phyloP scores from a whole-genome alignment of 2,113 vertebrate species.

The Ceyx melanurus region DNA sequence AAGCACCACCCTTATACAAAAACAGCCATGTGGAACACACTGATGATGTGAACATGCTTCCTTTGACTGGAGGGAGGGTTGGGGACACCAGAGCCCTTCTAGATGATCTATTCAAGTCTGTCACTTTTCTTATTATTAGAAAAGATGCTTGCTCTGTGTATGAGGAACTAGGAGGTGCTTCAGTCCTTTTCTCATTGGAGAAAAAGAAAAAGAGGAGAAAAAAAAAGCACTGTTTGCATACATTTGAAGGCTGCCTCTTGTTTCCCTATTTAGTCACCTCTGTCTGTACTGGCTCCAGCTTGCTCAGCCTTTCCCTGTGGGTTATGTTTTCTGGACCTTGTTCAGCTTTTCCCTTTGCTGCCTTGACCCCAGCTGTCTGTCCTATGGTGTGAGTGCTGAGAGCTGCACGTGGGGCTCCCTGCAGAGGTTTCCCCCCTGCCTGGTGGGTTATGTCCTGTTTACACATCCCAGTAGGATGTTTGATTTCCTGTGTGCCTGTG shows the following conservation, averaged over 20 bases:
- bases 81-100: not conserved
- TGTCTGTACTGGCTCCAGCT: not conserved
- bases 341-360: not conserved
- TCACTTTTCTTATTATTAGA: not conserved
- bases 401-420: not conserved
- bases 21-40: not conserved
- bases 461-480: not conserved
- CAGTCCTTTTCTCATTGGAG: not conserved
- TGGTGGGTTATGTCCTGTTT: not conserved
- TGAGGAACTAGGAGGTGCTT: not conserved
- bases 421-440: not conserved
- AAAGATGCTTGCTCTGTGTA: not conserved
- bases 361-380: not conserved
- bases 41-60: not conserved
- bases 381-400: rapidly evolving
- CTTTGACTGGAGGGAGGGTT: not conserved
- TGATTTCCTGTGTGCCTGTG: not conserved
- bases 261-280: not conserved
- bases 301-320: not conserved
- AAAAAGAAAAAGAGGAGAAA: not conserved
- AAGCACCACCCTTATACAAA: not conserved
- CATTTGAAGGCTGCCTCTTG: not conserved
- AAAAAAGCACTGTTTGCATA: not conserved
- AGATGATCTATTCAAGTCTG: not conserved
- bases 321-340: not conserved